These are phyloP conservation scores for Ivindomyrus marchei DNA, from an alignment of 2,113 vertebrate genomes.

Conservation along the genomic window DNA sequence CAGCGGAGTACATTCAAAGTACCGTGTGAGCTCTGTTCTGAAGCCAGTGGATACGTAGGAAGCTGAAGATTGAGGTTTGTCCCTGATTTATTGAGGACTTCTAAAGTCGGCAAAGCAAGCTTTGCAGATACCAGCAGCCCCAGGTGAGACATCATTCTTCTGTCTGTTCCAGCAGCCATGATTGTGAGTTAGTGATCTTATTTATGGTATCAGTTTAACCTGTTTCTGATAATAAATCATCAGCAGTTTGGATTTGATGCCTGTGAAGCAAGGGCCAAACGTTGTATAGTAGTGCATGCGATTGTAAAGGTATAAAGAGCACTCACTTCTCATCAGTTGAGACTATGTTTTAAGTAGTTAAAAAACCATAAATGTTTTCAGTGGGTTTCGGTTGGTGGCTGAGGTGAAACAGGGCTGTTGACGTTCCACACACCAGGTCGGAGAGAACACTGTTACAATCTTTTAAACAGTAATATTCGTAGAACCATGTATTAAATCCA, in stretches of 20 bases:
- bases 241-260: background rate
- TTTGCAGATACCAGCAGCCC: background rate
- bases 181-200: background rate
- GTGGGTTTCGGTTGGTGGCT: background rate
- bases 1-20: constrained; percentile 35
- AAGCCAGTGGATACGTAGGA: constrained; percentile 8
- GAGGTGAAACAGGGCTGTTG: background rate
- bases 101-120: background rate
- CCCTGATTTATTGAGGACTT: background rate
- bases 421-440: background rate
- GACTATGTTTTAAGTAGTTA: background rate
- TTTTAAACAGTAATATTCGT: background rate
- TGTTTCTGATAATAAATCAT: background rate
- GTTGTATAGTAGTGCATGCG: background rate
- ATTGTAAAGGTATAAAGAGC: background rate
- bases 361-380: background rate
- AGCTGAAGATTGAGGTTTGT: background rate
- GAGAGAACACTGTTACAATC: background rate
- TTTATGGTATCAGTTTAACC: background rate
- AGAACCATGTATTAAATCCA: background rate
- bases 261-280: background rate
- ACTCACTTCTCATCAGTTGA: background rate
- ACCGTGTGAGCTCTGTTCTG: background rate
- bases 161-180: background rate
- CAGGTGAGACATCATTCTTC: background rate